Evolutionary conservation across 2,888 invertebrate genomes (phyloP), one percentile per base, ranked within the genome.

Genomic region (Lottia gigantea): DNA sequence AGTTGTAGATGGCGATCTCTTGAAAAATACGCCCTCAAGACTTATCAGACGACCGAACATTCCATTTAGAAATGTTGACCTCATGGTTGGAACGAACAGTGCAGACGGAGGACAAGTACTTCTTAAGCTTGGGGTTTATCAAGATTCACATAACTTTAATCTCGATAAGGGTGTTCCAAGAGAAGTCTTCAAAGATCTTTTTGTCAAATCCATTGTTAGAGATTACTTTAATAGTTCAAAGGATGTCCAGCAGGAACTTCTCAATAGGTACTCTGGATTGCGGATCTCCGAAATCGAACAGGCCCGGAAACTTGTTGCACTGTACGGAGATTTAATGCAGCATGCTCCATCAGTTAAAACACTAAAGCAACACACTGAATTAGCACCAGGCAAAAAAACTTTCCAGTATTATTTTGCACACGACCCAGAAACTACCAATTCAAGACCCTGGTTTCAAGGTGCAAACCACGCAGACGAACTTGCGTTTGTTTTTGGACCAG

Each of bases 401-500:
- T 74, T 62, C 45, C 67, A 71, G 55, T 74, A 71, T 64, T 70
- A 68, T 19, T 74, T 71, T 65, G 64, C 74, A 4, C 62, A 71
- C 19, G 19, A 62, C 19, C 45, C 23, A 46, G 46, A 25, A 15
- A 31, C 31, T 14, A 46, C 25, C 14, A 49, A 55, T n/a, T 8
- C 49, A 6, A 62, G 23, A 14, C 15, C 62, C 25, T 73, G 73
- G 73, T 73, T 73, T 55, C 46, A 46, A 14, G 71, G 71, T 15
- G 71, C 74, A 2, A 46, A 55, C 7, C 74, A 74, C n/a, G 69
- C 45, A n/a, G 71, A 64, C 11, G 74, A 71, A 31, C 46, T 74
- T 16, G 46, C 62, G 25, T 71, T 69, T 23, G 67, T 74, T 19
- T 74, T 74, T 26, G 6, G 93, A 93, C 82, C n/a, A 12, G 25